phyloP scores from a whole-genome alignment of 2,113 vertebrate species.

The Agelaius tricolor region DNA sequence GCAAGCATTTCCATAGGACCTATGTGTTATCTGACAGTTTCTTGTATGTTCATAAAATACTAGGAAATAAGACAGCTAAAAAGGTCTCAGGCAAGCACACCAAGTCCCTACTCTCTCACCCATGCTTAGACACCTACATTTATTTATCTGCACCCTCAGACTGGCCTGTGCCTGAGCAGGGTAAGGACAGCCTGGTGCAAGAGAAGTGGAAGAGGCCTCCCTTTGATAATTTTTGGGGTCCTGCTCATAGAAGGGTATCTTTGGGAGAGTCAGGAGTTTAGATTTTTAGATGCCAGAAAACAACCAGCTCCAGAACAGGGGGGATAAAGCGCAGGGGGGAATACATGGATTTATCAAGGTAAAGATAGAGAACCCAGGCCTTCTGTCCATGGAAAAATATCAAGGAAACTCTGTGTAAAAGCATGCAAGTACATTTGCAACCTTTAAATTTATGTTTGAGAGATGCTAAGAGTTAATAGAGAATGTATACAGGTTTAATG shows the following conservation, averaged over 20 bases:
- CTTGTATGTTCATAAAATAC: background rate
- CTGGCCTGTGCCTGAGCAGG: background rate
- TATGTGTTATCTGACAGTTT: background rate
- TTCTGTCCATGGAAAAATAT: background rate
- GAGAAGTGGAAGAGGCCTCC: background rate
- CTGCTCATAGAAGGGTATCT: background rate
- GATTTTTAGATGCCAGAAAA: background rate
- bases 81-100: background rate
- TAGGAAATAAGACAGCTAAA: background rate
- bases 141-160: background rate
- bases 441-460: background rate
- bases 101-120: background rate
- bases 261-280: background rate
- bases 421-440: accelerated
- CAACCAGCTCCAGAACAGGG: background rate
- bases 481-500: background rate
- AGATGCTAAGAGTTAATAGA: background rate
- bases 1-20: background rate
- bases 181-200: background rate
- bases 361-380: background rate
- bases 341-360: background rate
- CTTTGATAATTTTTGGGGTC: background rate
- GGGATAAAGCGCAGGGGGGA: background rate
- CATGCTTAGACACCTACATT: background rate
- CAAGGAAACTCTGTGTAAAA: background rate